Conservation (phyloP, 2,113 vertebrate species). For the Melospiza melodia region DNA sequence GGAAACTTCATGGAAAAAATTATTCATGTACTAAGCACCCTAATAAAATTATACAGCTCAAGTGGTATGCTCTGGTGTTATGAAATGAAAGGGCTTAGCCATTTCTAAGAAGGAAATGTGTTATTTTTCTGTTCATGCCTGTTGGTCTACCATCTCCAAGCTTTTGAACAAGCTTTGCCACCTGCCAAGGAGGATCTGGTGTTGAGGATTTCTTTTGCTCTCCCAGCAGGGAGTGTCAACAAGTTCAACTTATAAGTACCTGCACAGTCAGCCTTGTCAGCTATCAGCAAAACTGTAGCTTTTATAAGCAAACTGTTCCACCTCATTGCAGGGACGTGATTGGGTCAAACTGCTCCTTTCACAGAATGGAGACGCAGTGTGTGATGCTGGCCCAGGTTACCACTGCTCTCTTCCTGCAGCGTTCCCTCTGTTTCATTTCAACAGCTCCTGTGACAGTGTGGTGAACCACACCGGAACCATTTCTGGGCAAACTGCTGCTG, state of each 20-base stretch:
- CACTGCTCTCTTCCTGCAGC: background rate
- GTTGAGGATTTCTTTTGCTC: background rate
- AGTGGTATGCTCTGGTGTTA: background rate
- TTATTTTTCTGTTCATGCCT: background rate
- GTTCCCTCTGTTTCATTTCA: background rate
- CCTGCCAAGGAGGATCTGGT: background rate
- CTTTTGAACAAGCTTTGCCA: background rate
- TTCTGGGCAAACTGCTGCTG: background rate
- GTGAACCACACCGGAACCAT: background rate
- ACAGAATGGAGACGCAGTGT: background rate
- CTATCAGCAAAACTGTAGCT: background rate
- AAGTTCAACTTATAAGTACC: background rate
- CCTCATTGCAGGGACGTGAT: background rate
- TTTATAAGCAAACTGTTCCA: background rate
- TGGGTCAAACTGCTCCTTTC: background rate
- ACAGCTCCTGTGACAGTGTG: background rate
- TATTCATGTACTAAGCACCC: background rate
- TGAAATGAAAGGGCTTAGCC: background rate
- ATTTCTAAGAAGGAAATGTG: background rate
- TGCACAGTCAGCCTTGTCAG: accelerated
- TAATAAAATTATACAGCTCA: background rate
- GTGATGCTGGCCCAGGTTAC: background rate
- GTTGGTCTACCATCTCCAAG: background rate
- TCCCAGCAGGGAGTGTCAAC: background rate
- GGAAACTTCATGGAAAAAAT: background rate